Evolutionary conservation across 2,888 invertebrate genomes (phyloP).

Genomic region (Odiellus spinosus): DNA sequence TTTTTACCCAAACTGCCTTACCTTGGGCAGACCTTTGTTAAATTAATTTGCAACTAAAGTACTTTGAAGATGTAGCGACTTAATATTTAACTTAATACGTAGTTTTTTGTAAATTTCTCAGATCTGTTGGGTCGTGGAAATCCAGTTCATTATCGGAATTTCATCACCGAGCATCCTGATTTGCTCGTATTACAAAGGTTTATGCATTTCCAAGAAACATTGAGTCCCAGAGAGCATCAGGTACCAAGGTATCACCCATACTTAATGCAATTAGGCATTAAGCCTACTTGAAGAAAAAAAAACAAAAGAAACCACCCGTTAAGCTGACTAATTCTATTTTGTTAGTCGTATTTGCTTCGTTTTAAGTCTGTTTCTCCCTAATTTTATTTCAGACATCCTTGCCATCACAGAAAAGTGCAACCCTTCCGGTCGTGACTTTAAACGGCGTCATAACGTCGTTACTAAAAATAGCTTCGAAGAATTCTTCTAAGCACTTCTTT

Average conservation of each 20-base stretch:
- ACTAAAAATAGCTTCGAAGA: no score
- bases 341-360: no score
- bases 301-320: no score
- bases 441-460: no score
- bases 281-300: background rate
- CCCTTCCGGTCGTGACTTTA: conserved; percentile 86
- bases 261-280: conserved; percentile 23
- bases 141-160: conserved; percentile 44
- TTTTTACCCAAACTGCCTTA: no score
- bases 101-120: no score
- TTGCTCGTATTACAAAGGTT: conserved; percentile 37
- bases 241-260: conserved; percentile 3
- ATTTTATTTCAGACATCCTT: conserved; percentile 60
- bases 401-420: conserved; percentile 92
- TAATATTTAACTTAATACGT: no score
- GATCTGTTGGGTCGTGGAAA: conserved; percentile 89
- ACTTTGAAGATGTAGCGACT: no score
- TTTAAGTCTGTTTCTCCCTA: no score
- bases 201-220: conserved; percentile 16
- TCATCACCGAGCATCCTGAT: conserved; percentile 46
- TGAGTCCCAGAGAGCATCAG: background rate
- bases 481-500: conserved; percentile 17
- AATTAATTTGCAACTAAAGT: no score
- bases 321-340: no score
- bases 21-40: no score